Evolutionary conservation across 2,888 invertebrate species (phyloP).

Genomic region (Notocelia uddmanniana): DNA sequence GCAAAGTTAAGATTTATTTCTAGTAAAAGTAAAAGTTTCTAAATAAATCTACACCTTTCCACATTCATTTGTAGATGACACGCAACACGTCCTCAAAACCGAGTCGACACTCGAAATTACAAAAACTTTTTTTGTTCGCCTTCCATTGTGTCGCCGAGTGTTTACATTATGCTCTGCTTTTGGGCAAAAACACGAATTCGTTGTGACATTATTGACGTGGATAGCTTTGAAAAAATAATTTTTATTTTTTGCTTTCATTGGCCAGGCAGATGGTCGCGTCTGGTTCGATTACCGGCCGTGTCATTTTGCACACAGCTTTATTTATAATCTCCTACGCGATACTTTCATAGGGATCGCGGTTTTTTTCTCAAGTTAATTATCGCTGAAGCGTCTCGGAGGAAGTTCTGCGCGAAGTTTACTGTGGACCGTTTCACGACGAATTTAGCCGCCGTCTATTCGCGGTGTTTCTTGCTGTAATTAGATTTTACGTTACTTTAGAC

Average conservation of each 20-base stretch:
- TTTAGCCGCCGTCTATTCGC: constrained; percentile 26
- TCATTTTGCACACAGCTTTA: constrained; percentile 77
- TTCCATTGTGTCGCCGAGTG: constrained; percentile 69
- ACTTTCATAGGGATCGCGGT: constrained; percentile 63
- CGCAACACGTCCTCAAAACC: constrained; percentile 63
- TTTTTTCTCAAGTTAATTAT: constrained; percentile 55
- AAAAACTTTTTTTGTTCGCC: constrained; percentile 59
- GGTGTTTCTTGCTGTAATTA: constrained; percentile 36
- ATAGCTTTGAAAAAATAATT: constrained; percentile 71
- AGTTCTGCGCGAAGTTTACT: constrained; percentile 25
- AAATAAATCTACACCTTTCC: constrained; percentile 35
- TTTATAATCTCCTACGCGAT: constrained; percentile 74
- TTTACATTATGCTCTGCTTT: constrained; percentile 67
- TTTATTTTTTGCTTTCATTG: constrained; percentile 69
- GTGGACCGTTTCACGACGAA: constrained; percentile 26
- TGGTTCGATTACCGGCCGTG: constrained; percentile 75
- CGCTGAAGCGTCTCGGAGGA: constrained; percentile 52
- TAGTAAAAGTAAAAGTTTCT: constrained; percentile 4
- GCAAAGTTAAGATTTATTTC: constrained; percentile 11
- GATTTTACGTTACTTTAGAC: constrained; percentile 36
- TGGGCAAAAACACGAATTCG: constrained; percentile 66
- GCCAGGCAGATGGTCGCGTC: constrained; percentile 79
- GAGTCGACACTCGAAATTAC: constrained; percentile 59
- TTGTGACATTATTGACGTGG: constrained; percentile 81
- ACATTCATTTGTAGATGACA: constrained; percentile 48